Base-by-base conservation (phyloP, 1,140 invertebrate species). In the Nebria ingens region DNA sequence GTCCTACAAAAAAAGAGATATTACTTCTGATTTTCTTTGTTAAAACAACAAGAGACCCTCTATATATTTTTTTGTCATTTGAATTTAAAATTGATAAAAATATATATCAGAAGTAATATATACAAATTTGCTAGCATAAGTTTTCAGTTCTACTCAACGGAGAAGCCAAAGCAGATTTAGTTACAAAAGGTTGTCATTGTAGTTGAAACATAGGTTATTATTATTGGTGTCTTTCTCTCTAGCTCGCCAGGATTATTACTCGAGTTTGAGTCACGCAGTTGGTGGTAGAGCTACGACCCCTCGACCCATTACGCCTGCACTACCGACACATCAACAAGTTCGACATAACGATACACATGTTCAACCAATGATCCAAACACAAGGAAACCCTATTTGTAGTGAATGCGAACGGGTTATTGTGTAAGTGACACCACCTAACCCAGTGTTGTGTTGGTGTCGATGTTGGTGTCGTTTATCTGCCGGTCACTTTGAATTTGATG, bases 381-480 rank as follows among this genome's bases (percentile, higher is more conserved):
- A 67, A 61, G 77, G 77, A 63, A 75, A 75, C 42, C 80, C 83
- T 51, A 75, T 78, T 69, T 89, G 86, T 76, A 78, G 74, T 68
- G 83, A 82, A 65, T 89, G 86, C 74, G 81, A 83, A 73, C 76
- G 79, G 65, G 76, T 79, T 68, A 85, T 89, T 70, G 82, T 85
- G 86, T 89, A 86, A 89, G 79, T 79, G 71, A 62, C 65, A 71
- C 40, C 17, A 4, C 40, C 40, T 17, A 34, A 6, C 6, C 25
- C 25, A 34, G 6, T n/a, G n/a, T 34, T 34, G 6, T 50, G 45
- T 50, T 50, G 19, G 13, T 50, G 13, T 17, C 19, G 23, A 1
- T 1, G 4, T 52, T 2, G 2, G 2, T 21, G n/a, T 2, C 23
- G n/a, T 21, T 21, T 51, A 13, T 1, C 49, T 19, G 12, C 3